Percentiles rank a stretch among this genome's conserved stretches.
These are phyloP conservation scores for Andrena bucephala DNA, from an alignment of 2,888 invertebrate genomes.

Conservation along the genomic window DNA sequence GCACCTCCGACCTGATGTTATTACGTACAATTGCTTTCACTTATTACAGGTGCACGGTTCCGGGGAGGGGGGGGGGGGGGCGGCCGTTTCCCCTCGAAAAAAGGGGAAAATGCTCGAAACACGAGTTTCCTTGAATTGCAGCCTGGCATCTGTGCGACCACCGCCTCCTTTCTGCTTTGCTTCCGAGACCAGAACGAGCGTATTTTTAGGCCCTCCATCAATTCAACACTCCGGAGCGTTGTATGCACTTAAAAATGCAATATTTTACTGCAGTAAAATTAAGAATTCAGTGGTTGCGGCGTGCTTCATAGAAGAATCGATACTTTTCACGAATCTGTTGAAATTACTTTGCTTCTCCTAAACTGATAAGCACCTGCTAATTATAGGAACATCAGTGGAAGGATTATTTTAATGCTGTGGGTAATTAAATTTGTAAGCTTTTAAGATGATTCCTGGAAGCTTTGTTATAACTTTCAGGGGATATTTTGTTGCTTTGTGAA, in stretches of 20 bases:
- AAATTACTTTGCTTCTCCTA: neutral
- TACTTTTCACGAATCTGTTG: neutral
- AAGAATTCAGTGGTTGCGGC: neutral
- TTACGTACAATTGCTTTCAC: slow-evolving; percentile 73
- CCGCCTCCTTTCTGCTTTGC: neutral
- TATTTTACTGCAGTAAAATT: slow-evolving; percentile 1
- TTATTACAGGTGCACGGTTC: slow-evolving; percentile 70
- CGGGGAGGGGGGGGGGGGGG: slow-evolving; percentile 13
- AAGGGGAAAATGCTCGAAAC: slow-evolving; percentile 8
- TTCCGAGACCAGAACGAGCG: neutral
- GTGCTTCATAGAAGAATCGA: neutral
- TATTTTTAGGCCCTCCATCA: neutral
- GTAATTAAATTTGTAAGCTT: too few species aligned
- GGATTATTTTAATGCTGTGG: too few species aligned
- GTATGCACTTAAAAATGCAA: neutral
- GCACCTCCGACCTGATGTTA: slow-evolving; percentile 67
- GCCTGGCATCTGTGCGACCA: neutral
- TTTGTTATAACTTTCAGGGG: too few species aligned
- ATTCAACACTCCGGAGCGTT: neutral
- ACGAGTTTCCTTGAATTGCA: slow-evolving; percentile 6
- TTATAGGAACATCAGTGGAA: neutral
- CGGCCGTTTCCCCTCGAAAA: slow-evolving; percentile 11
- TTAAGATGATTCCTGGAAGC: too few species aligned
- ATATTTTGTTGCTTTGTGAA: too few species aligned
- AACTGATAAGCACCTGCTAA: neutral